Conservation (phyloP, 2,797 vertebrate genomes). For the Characodon lateralis region DNA sequence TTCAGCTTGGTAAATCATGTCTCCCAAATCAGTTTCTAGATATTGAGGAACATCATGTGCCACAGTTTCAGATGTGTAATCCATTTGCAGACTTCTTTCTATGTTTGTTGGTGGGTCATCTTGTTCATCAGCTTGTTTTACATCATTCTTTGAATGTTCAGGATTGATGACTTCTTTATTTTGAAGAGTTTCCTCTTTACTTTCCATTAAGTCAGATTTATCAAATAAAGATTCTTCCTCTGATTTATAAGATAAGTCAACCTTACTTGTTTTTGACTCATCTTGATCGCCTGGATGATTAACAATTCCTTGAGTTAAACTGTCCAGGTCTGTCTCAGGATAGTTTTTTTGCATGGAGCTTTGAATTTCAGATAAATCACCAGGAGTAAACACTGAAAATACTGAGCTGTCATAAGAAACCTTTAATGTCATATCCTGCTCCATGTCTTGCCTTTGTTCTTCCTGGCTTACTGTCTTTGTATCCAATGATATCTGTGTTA, state of each 20-base stretch:
- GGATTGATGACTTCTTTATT: neutral
- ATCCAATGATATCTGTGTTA: neutral
- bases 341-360: neutral
- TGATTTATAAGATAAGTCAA: neutral
- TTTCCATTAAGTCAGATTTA: neutral
- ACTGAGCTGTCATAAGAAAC: neutral
- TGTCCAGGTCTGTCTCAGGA: neutral
- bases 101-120: neutral
- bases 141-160: neutral
- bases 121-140: neutral
- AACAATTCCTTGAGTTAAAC: neutral
- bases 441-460: neutral
- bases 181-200: constrained; percentile 16
- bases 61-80: constrained; percentile 2
- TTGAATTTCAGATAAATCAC: constrained; percentile 1
- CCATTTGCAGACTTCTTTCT: neutral
- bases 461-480: neutral
- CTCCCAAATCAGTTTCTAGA: neutral
- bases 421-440: neutral
- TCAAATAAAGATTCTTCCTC: neutral
- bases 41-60: constrained; percentile 2
- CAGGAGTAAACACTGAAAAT: neutral
- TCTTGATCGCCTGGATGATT: neutral
- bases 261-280: neutral
- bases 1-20: constrained; percentile 7